phyloP scores from a whole-genome alignment of 1,140 invertebrate species.

The Diorhabda elongata region DNA sequence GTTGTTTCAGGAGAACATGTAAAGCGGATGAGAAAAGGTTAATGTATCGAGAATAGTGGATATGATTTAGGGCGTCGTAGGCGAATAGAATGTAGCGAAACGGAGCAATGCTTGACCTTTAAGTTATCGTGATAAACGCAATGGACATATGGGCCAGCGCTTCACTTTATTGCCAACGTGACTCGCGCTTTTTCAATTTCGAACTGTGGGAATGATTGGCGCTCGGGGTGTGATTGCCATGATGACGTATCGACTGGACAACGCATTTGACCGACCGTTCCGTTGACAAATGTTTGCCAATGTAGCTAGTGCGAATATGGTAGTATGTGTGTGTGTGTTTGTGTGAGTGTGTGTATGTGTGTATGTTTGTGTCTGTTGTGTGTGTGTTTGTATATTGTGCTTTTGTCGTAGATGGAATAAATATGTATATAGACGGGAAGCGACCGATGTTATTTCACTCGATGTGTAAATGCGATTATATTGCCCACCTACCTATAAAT shows the following conservation, averaged over 20 bases:
- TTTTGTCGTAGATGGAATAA: slow-evolving; percentile 23
- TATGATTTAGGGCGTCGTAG: slow-evolving; percentile 36
- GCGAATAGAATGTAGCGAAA: slow-evolving; percentile 21
- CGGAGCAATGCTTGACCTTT: slow-evolving; percentile 29
- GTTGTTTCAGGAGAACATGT: slow-evolving; percentile 10
- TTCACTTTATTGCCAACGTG: slow-evolving; percentile 48
- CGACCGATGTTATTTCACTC: slow-evolving; percentile 10
- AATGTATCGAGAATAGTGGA: slow-evolving; percentile 32
- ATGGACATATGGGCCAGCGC: slow-evolving; percentile 40
- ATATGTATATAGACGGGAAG: slow-evolving; percentile 18
- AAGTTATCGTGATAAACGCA: slow-evolving; percentile 44
- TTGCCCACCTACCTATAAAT: slow-evolving; percentile 15
- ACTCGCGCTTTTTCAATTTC: slow-evolving; percentile 49
- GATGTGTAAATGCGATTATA: slow-evolving; percentile 18
- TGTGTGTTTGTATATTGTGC: slow-evolving; percentile 16
- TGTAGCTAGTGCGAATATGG: slow-evolving; percentile 28
- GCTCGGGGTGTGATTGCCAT: slow-evolving; percentile 48
- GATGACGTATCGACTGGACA: slow-evolving; percentile 48
- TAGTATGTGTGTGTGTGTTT: slow-evolving; percentile 13
- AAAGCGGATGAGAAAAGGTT: slow-evolving; percentile 21
- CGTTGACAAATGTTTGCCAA: slow-evolving; percentile 45
- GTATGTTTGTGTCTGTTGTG: slow-evolving; percentile 11
- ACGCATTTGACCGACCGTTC: slow-evolving; percentile 42
- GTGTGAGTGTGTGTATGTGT: slow-evolving; percentile 17
- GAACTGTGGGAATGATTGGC: slow-evolving; percentile 46